Base-by-base conservation (phyloP, 1,140 invertebrate species). In the Papilio xuthus region DNA sequence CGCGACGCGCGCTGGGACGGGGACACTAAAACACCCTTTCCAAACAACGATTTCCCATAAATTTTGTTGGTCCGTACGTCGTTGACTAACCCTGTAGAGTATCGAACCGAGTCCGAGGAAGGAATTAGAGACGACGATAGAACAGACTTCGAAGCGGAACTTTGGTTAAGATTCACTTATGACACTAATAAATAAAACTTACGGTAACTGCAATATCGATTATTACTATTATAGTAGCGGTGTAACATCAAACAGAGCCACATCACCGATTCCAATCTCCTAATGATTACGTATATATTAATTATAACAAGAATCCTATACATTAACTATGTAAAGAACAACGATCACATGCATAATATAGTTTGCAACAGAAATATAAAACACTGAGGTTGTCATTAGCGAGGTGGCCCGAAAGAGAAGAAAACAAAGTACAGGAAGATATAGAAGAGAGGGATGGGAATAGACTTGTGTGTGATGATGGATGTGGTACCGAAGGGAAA, bases 131-230 rank as follows among this genome's bases (percentile, higher is more conserved):
- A 89, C 86, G 86, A 89, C 88, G 87, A 86, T 81, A 87, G 86
- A 86, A 85, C 84, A 83, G 84, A 85, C 82, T 84, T 87, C 85
- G 83, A 67, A 89, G 89, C 84, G 84, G 87, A 87, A 88, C 90
- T 92, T 93, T 92, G 89, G 90, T 91, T 89, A 89, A 89, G 84
- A 90, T 90, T 92, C 82, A 88, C 86, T 87, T 93, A 92, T 89
- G 88, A 88, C 87, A 89, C 91, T 92, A 91, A 89, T 79, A 86
- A 85, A 84, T 87, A 88, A 89, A 91, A 91, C 88, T 92, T 92
- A 93, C 89, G 92, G 92, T 92, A 93, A 93, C 92, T 92, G 90
- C 85, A 82, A 83, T 86, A 88, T 85, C 78, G 80, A 88, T 90
- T 87, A 90, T 86, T 83, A 84, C 86, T 88, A 89, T 82, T 63